phyloP scores from a whole-genome alignment of 2,797 vertebrate genomes.

The Eulemur mongoz region DNA sequence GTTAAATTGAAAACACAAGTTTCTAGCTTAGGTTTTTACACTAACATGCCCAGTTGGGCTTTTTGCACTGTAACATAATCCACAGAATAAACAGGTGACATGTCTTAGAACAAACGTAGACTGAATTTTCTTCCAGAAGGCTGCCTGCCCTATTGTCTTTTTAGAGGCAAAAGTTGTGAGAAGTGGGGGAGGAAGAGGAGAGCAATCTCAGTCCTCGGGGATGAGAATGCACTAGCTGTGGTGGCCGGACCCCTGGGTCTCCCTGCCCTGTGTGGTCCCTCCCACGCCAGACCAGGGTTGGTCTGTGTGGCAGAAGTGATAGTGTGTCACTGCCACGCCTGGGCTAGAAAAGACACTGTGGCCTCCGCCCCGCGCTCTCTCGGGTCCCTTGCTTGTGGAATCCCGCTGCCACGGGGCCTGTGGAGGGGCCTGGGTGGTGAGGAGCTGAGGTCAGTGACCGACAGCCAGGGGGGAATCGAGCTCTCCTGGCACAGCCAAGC shows the following conservation, averaged over 20 bases:
- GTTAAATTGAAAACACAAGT: neutral
- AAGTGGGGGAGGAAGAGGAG: neutral
- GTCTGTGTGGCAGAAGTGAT: neutral
- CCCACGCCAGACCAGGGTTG: neutral
- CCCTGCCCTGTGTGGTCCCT: neutral
- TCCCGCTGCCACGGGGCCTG: neutral
- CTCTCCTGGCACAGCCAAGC: neutral
- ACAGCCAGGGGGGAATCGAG: neutral
- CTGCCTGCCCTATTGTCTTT: neutral
- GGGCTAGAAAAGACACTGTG: neutral
- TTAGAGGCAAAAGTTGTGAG: neutral
- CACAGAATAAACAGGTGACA: neutral
- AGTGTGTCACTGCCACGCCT: neutral
- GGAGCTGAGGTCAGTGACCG: neutral
- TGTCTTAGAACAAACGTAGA: neutral
- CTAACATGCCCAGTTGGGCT: neutral
- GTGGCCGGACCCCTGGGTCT: neutral
- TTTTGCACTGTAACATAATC: conserved; percentile 14
- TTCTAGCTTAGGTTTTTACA: conserved; percentile 54
- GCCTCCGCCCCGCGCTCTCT: neutral
- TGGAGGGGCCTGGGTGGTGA: neutral
- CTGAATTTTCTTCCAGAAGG: neutral
- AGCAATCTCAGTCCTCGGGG: neutral
- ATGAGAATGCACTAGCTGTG: neutral
- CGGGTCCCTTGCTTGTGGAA: neutral